A percentile compares a stretch with the other conserved stretches of the same genome.
Conservation (phyloP, 2,888 invertebrate genomes). For the Drosophila prostipennis region DNA sequence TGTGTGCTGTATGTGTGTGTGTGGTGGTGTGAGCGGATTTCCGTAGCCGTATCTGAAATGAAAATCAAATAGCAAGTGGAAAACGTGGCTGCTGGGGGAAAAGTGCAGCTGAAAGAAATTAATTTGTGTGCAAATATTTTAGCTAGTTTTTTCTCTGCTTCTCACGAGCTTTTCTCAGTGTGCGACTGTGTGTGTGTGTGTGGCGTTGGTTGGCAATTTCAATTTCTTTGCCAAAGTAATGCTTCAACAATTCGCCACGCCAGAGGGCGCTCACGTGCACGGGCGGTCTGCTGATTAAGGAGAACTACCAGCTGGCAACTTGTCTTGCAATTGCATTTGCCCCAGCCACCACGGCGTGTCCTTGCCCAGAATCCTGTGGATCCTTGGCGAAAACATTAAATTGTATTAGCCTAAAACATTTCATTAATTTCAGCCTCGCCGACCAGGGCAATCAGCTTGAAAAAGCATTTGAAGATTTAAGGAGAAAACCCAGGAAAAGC, state of each 20-base stretch:
- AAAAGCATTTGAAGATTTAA: slow-evolving; percentile 62
- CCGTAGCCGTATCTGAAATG: slow-evolving; percentile 41
- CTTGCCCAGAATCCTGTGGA: slow-evolving; percentile 37
- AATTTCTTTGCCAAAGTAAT: slow-evolving; percentile 47
- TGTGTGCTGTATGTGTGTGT: slow-evolving; percentile 4
- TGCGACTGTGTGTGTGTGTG: not conserved
- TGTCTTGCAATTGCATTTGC: slow-evolving; percentile 64
- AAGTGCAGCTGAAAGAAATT: slow-evolving; percentile 30
- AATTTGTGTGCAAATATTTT: slow-evolving; percentile 52
- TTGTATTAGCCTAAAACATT: slow-evolving; percentile 69
- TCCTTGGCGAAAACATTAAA: slow-evolving; percentile 56
- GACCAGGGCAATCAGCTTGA: slow-evolving; percentile 67
- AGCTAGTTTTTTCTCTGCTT: slow-evolving; percentile 17
- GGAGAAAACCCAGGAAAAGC: slow-evolving; percentile 18
- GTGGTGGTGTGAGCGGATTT: slow-evolving; percentile 25
- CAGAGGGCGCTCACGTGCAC: slow-evolving; percentile 43
- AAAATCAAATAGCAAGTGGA: slow-evolving; percentile 46
- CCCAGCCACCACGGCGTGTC: slow-evolving; percentile 26
- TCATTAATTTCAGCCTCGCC: slow-evolving; percentile 46
- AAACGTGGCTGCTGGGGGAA: slow-evolving; percentile 1
- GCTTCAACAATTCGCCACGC: slow-evolving; percentile 51
- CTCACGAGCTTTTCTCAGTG: not conserved
- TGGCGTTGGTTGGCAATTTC: slow-evolving; percentile 40
- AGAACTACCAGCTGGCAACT: slow-evolving; percentile 48
- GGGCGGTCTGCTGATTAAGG: slow-evolving; percentile 48